Evolutionary conservation across 2,888 invertebrate species (phyloP).

Genomic region (Cosmorhoe ocellata): DNA sequence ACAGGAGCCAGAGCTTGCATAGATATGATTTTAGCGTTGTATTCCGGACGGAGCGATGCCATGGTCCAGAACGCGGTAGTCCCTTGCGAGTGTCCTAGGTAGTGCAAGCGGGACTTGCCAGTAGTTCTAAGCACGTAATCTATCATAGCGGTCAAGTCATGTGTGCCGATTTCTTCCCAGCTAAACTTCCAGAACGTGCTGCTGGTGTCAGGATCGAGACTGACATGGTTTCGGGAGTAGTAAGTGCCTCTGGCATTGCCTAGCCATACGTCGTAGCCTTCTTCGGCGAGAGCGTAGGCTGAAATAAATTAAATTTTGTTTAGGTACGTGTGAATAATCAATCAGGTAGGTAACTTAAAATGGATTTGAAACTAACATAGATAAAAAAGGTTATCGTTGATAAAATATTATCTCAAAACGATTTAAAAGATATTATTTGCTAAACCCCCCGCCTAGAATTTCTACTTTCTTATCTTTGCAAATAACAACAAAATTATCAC

Average conservation of each 20-base stretch:
- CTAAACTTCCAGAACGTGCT: slow-evolving; percentile 85
- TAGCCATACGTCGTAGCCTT: slow-evolving; percentile 89
- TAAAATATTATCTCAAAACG: too few species aligned
- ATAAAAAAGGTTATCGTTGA: too few species aligned
- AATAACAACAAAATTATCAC: too few species aligned
- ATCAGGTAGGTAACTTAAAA: too few species aligned
- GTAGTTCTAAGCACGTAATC: slow-evolving; percentile 84
- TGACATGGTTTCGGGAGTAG: slow-evolving; percentile 81
- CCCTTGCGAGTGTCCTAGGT: slow-evolving; percentile 89
- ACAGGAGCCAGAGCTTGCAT: slow-evolving; percentile 86
- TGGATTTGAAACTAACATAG: too few species aligned
- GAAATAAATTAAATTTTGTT: slow-evolving; percentile 4
- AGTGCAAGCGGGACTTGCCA: slow-evolving; percentile 83
- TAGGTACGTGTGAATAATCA: too few species aligned
- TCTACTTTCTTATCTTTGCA: too few species aligned
- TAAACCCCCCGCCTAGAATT: too few species aligned
- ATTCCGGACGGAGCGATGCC: slow-evolving; percentile 83
- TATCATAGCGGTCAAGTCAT: slow-evolving; percentile 90
- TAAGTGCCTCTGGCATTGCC: slow-evolving; percentile 89
- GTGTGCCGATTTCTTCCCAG: slow-evolving; percentile 90
- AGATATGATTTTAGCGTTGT: slow-evolving; percentile 83
- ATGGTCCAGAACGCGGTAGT: slow-evolving; percentile 85
- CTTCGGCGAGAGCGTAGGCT: slow-evolving; percentile 80
- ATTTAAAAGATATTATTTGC: too few species aligned
- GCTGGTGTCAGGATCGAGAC: slow-evolving; percentile 51